Percentiles rank a stretch among this genome's conserved stretches.
These are phyloP conservation scores for Anolis carolinensis DNA, from an alignment of 2,113 vertebrate genomes.

Conservation along the genomic window DNA sequence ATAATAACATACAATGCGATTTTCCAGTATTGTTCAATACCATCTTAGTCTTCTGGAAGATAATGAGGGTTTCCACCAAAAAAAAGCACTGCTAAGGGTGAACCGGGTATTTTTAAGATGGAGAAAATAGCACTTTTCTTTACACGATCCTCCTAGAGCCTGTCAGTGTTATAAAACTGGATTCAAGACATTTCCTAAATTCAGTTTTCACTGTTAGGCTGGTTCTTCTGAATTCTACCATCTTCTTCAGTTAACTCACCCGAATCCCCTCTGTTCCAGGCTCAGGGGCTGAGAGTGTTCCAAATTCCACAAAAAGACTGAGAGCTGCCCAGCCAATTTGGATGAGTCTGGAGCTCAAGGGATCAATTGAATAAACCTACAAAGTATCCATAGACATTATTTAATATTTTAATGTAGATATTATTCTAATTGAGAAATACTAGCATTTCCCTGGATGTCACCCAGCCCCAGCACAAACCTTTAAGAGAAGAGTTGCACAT, in stretches of 20 bases:
- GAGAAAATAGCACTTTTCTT: background rate
- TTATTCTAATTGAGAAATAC: background rate
- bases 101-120: background rate
- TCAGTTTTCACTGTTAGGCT: background rate
- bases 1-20: no score
- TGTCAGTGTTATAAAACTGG: background rate
- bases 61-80: background rate
- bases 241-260: constrained; percentile 16
- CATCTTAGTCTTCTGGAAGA: background rate
- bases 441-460: background rate
- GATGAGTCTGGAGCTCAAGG: constrained; percentile 29
- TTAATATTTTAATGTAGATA: background rate
- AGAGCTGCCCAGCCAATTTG: constrained; percentile 61
- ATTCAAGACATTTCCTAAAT: background rate
- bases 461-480: constrained; percentile 34
- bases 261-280: constrained; percentile 29
- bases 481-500: constrained; percentile 51
- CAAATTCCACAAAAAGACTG: constrained; percentile 56
- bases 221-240: background rate
- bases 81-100: background rate
- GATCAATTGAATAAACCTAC: constrained; percentile 51
- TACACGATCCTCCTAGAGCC: background rate
- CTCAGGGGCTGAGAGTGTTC: constrained; percentile 33
- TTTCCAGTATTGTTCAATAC: no score
- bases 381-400: background rate